Conservation (phyloP, 2,888 invertebrate genomes). For the Tetanocera ferruginea region DNA sequence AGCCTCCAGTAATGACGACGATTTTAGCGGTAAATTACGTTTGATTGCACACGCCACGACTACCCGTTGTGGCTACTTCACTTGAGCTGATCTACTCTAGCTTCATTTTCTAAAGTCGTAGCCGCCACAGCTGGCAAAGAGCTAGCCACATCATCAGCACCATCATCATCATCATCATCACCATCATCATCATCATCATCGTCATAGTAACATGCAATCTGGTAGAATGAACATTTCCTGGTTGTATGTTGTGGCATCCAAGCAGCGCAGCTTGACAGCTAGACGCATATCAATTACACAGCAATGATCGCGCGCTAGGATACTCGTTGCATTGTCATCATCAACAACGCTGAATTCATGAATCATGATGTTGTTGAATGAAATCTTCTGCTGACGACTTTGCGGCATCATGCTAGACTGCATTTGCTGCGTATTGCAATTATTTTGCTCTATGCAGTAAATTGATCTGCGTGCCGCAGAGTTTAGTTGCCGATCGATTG, state of each 20-base stretch:
- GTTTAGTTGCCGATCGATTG: neutral
- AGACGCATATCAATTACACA: conserved; percentile 30
- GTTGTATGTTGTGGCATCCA: conserved; percentile 11
- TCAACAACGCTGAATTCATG: neutral
- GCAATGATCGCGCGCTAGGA: conserved; percentile 14
- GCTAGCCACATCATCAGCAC: neutral
- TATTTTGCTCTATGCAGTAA: conserved; percentile 3
- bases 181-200: neutral
- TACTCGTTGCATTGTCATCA: neutral
- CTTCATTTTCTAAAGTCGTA: neutral
- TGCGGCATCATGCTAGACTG: conserved; percentile 15
- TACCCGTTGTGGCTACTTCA: neutral
- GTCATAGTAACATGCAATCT: neutral
- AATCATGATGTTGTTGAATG: conserved; percentile 18
- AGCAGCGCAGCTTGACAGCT: conserved; percentile 24
- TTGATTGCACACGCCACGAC: neutral
- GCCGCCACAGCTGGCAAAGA: conserved; percentile 21
- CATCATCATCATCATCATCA: neutral
- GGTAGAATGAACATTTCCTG: conserved; percentile 28
- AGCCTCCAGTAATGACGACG: neutral
- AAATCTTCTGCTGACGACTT: neutral
- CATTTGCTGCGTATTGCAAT: conserved; percentile 1
- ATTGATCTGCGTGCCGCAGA: conserved; percentile 20
- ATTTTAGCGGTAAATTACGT: conserved; percentile 12
- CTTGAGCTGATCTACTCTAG: neutral